Percentiles rank a stretch among this genome's conserved stretches.
These are phyloP conservation scores for Glyphotaelius pellucidus DNA, from an alignment of 2,888 invertebrate species.

Conservation along the genomic window DNA sequence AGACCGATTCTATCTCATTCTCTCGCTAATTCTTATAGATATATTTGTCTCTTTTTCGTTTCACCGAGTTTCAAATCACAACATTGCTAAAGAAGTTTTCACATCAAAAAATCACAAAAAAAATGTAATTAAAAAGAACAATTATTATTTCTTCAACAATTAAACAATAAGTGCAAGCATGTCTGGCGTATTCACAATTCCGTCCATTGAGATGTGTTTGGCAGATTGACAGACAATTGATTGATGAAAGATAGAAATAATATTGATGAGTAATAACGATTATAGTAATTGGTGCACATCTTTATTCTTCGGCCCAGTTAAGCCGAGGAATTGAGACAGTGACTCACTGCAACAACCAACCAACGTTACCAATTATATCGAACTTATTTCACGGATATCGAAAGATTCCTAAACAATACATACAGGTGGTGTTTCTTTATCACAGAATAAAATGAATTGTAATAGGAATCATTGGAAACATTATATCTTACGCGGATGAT, in stretches of 20 bases:
- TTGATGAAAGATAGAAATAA: not conserved
- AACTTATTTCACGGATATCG: not conserved
- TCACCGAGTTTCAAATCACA: no score
- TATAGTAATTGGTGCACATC: not conserved
- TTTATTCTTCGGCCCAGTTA: not conserved
- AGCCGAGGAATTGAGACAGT: not conserved
- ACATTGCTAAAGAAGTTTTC: no score
- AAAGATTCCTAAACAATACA: not conserved
- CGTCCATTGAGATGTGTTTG: not conserved
- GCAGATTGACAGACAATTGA: not conserved
- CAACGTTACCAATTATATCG: not conserved
- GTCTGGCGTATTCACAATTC: not conserved
- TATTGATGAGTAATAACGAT: not conserved
- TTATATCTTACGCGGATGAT: no score
- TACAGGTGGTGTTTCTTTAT: not conserved
- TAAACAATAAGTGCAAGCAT: not conserved
- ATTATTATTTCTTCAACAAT: not conserved
- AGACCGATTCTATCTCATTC: no score
- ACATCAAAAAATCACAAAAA: no score
- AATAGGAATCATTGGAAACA: no score
- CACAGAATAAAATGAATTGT: no score
- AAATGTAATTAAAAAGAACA: no score
- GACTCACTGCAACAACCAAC: not conserved
- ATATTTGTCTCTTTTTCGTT: no score
- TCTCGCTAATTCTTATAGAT: no score